These are phyloP conservation scores for Steinernema carpocapsae DNA, from an alignment of 2,888 invertebrate genomes.

Conservation along the genomic window DNA sequence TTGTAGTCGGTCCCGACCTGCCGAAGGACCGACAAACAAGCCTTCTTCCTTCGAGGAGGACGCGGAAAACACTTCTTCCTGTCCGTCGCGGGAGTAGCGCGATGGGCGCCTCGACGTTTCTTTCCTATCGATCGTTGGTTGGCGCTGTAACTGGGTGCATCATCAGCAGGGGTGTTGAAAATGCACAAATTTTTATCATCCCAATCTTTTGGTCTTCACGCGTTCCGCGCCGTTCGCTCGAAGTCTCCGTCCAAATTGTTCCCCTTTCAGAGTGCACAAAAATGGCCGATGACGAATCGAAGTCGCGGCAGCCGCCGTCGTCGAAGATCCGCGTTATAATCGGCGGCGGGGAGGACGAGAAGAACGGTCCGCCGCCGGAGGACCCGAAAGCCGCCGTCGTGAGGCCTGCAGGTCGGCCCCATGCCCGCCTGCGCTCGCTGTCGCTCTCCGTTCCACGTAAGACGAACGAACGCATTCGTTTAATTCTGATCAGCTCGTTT, in stretches of 20 bases:
- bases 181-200: conserved; percentile 5
- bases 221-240: conserved; percentile 9
- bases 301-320: not conserved
- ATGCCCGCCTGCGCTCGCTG: conserved; percentile 10
- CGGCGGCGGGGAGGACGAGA: not conserved
- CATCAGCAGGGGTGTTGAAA: not conserved
- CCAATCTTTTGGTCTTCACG: conserved; percentile 27
- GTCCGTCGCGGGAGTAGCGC: conserved; percentile 26
- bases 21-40: conserved; percentile 5
- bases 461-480: not conserved
- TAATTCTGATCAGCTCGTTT: not conserved
- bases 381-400: not conserved
- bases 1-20: not conserved
- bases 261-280: not conserved
- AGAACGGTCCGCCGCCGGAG: not conserved
- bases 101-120: conserved; percentile 1
- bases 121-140: conserved; percentile 17
- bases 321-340: conserved; percentile 12
- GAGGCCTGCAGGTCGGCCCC: not conserved
- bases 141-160: not conserved
- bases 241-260: not conserved
- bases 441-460: conserved; percentile 30
- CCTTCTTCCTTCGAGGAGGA: not conserved
- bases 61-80: not conserved
- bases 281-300: not conserved